phyloP scores from a whole-genome alignment of 2,113 vertebrate species.

The Madoqua kirkii region DNA sequence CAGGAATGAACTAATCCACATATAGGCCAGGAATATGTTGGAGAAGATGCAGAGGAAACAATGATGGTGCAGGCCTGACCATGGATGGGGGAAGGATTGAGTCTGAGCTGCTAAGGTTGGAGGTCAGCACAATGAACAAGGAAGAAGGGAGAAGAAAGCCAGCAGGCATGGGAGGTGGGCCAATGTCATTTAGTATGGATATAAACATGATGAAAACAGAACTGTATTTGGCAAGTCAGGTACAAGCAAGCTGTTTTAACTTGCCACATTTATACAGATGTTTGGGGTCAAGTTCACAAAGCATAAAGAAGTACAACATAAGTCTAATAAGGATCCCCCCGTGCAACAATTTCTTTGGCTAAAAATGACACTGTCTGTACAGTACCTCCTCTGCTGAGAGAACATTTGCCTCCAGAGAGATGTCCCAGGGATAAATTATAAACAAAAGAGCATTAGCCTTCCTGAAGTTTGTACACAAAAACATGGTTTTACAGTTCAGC shows the following conservation, averaged over 20 bases:
- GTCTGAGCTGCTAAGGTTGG: background rate
- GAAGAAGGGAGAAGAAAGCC: background rate
- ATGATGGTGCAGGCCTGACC: rapidly evolving
- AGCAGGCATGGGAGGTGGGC: background rate
- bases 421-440: background rate
- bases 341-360: background rate
- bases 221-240: background rate
- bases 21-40: background rate
- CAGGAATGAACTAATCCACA: background rate
- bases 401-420: constrained; percentile 24
- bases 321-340: background rate
- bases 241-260: background rate
- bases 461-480: constrained; percentile 16
- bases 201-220: background rate
- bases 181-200: background rate
- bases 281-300: background rate
- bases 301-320: background rate
- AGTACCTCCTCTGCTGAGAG: background rate
- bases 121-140: background rate
- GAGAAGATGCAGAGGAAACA: background rate
- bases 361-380: background rate
- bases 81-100: background rate
- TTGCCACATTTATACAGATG: background rate
- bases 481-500: background rate
- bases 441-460: constrained; percentile 3